These are phyloP conservation scores for Muntiacus reevesi DNA, from an alignment of 2,113 vertebrate genomes.

Conservation along the genomic window DNA sequence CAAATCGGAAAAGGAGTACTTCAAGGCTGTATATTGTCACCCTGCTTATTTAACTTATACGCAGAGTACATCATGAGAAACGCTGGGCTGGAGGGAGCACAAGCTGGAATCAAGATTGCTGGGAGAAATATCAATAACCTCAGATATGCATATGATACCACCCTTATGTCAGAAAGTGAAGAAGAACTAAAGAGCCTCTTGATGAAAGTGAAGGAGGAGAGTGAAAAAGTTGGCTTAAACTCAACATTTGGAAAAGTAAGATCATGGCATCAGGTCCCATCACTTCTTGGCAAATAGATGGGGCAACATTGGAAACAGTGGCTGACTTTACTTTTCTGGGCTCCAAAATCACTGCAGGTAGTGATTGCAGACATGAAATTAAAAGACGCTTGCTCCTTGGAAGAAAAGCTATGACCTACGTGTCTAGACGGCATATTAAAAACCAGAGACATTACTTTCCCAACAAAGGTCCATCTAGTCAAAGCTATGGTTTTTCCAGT, in stretches of 20 bases:
- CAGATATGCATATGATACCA: background rate
- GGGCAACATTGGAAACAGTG: background rate
- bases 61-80: background rate
- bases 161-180: accelerated
- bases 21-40: background rate
- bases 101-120: background rate
- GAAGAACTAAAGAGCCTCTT: background rate
- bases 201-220: background rate
- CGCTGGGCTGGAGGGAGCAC: accelerated
- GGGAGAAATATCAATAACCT: background rate
- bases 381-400: background rate
- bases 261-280: background rate
- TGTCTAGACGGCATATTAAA: background rate
- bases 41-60: background rate
- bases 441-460: background rate
- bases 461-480: background rate
- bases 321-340: background rate
- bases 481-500: background rate
- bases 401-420: background rate
- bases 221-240: background rate
- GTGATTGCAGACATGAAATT: background rate
- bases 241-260: background rate
- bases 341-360: background rate
- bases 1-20: background rate
- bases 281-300: background rate